Conservation (phyloP, 2,888 invertebrate genomes). For the Orthosia cruda region DNA sequence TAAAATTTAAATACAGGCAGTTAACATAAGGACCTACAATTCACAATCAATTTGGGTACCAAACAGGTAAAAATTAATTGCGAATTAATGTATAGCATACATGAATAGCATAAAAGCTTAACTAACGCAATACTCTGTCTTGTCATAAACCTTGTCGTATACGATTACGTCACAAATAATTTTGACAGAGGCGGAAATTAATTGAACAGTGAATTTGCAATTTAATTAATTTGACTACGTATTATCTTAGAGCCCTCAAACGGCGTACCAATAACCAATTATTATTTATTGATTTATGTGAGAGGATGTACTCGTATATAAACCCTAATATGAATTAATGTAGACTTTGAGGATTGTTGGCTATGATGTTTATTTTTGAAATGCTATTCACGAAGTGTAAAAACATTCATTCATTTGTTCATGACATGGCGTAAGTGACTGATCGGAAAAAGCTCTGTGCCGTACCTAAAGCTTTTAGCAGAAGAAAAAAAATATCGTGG, state of each 20-base stretch:
- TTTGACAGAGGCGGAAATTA: not conserved
- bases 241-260: slow-evolving; percentile 9
- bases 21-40: not conserved
- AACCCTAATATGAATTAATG: not conserved
- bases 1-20: not conserved
- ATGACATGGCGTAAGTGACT: not conserved
- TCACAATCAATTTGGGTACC: not conserved
- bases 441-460: not conserved
- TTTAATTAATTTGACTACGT: slow-evolving; percentile 17
- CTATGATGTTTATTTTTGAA: not conserved
- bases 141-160: not conserved
- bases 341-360: not conserved
- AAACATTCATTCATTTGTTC: not conserved
- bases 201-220: slow-evolving; percentile 19
- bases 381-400: not conserved
- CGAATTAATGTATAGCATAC: no score
- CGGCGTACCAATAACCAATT: slow-evolving; percentile 7
- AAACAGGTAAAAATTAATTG: not conserved
- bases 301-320: not conserved
- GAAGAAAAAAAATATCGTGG: no score
- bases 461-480: no score
- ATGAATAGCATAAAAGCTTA: not conserved
- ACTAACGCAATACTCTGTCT: not conserved
- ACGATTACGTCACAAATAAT: not conserved
- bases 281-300: slow-evolving; percentile 17